Base-by-base conservation (phyloP, 2,797 vertebrate species). In the Atherinosoma microstoma region DNA sequence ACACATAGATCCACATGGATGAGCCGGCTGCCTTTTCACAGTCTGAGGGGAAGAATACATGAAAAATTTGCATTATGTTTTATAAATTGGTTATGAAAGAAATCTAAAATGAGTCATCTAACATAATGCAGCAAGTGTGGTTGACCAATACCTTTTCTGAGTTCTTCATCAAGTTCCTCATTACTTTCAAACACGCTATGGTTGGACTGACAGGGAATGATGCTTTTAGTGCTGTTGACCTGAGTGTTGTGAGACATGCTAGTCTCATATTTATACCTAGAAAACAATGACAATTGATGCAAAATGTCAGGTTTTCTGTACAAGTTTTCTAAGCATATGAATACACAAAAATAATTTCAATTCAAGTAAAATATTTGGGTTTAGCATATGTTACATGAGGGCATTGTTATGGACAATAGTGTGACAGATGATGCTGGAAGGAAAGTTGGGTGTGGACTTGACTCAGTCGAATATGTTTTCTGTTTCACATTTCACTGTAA, bases 211-310 rank as follows among this genome's bases (percentile, higher is more conserved):
- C 95, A 96, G 30, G 94, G 94, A 60, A 93, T 76, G 40, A 80
- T 68, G 45, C 16, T 84, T 62, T 90, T 86, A 11, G 89, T 92
- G 64, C 63, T 84, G 87, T 95, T 96, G 51, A 6, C 9, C 6
- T 15, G 36, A 1, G 16, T 12, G 18, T 2, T 79, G 66, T 93
- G 90, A 49, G 87, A 84, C 83, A 96, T 66, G 22, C 89, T 93
- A 27, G 94, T 95, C 86, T 96, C 95, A 63, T 96, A 95, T 84
- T 94, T 88, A 72, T 95, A 96, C 68, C 95, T 96, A 80, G 10
- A 63, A 86, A 79, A 75, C 4, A 78, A 49, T 0, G 11, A 67
- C 11, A 67, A 36, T 13, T 32, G 18, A 57, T 35, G 30, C 4
- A 3, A 4, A 12, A 0, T 27, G 8, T 64, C 1, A n/a, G 20